phyloP scores from a whole-genome alignment of 30 jellyfish, hydroid and myxozoan genomes.

The Pelagia noctiluca region DNA sequence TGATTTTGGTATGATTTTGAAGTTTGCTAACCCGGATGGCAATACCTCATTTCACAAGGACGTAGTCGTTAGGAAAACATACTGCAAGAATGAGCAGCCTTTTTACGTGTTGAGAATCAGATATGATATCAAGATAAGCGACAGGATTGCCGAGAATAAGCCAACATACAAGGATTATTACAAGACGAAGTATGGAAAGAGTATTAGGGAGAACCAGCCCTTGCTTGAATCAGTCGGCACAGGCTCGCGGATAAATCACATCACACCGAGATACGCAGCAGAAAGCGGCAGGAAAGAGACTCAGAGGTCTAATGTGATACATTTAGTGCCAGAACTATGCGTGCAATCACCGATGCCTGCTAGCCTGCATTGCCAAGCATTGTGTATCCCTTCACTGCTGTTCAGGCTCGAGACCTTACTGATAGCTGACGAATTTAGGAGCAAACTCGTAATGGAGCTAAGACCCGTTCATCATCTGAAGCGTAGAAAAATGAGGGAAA shows the following conservation, averaged over 20 bases:
- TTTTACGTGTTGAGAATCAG: conserved; percentile 59
- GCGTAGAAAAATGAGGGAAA: too few species aligned
- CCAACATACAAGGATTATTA: conserved; percentile 76
- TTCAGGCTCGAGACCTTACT: conserved; percentile 63
- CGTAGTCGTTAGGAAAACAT: conserved; percentile 61
- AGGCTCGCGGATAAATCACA: conserved; percentile 19
- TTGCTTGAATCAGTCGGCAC: conserved; percentile 59
- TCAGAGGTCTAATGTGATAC: background rate
- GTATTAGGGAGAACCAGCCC: conserved; percentile 47
- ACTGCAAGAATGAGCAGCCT: conserved; percentile 2
- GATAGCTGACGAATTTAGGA: conserved; percentile 63
- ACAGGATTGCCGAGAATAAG: conserved; percentile 33
- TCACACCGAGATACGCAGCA: conserved; percentile 31
- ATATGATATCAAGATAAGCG: conserved; percentile 6
- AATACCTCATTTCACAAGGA: conserved; percentile 17
- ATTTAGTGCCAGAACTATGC: conserved; percentile 84
- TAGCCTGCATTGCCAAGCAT: conserved; percentile 70
- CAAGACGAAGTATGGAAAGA: conserved; percentile 38
- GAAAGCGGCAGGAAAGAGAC: background rate
- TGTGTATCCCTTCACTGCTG: conserved; percentile 68
- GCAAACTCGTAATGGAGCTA: background rate
- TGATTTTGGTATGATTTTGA: conserved; percentile 18
- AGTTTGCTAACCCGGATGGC: background rate
- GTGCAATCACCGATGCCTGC: conserved; percentile 59
- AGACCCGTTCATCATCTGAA: too few species aligned